A percentile compares a stretch with the other conserved stretches of the same genome.
phyloP scores from a whole-genome alignment of 2,797 vertebrate species.

The Siniperca obscura region DNA sequence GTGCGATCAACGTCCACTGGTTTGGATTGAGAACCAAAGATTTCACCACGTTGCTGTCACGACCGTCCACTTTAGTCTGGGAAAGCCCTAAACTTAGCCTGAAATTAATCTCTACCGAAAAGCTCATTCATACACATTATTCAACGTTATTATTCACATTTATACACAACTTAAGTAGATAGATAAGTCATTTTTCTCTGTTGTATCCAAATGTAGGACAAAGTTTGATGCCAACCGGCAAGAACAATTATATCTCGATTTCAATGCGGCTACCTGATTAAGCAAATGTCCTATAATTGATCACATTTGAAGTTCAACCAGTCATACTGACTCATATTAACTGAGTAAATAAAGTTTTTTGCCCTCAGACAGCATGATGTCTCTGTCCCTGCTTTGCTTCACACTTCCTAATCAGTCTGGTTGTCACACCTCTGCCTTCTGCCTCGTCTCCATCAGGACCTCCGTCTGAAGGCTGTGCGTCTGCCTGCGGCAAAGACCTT shows the following conservation, averaged over 20 bases:
- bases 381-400: slow-evolving; percentile 28
- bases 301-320: not conserved
- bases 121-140: too few species aligned
- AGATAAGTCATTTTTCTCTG: too few species aligned
- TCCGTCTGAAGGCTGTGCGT: slow-evolving; percentile 48
- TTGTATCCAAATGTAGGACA: not conserved
- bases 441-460: slow-evolving; percentile 24
- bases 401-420: slow-evolving; percentile 35
- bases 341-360: not conserved
- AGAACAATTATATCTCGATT: not conserved
- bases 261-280: not conserved
- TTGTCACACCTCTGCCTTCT: slow-evolving; percentile 22
- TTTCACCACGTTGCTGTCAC: not conserved
- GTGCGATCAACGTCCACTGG: not conserved
- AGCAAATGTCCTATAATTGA: not conserved
- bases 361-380: not conserved
- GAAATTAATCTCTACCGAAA: too few species aligned
- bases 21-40: not conserved
- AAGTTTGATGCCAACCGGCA: not conserved
- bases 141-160: too few species aligned
- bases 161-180: not conserved
- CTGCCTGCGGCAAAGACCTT: slow-evolving; percentile 37
- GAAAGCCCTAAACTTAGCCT: too few species aligned
- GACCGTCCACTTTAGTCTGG: too few species aligned
- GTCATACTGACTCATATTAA: slow-evolving; percentile 3